Conservation (phyloP, 2,113 vertebrate species). For the Geothlypis trichas region DNA sequence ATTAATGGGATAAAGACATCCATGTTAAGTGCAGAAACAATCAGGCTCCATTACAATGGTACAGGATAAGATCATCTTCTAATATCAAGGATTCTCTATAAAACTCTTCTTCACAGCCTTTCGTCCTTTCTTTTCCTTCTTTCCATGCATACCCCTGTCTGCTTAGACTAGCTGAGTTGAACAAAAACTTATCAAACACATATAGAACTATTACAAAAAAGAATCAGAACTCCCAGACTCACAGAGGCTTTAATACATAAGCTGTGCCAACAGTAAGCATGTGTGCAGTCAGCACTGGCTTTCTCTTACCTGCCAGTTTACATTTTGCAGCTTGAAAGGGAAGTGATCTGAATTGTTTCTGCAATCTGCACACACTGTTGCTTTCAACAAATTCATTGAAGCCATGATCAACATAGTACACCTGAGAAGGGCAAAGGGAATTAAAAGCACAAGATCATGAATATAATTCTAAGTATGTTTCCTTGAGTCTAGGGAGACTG, state of each 20-base stretch:
- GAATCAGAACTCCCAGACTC: background rate
- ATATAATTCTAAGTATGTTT: background rate
- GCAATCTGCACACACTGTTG: conserved; percentile 78
- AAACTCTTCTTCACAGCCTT: background rate
- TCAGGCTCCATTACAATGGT: background rate
- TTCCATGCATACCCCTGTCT: background rate
- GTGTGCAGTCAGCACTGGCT: background rate
- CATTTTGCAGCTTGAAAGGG: conserved; percentile 90
- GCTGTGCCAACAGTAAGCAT: background rate
- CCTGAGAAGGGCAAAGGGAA: conserved; percentile 66
- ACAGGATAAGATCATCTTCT: background rate
- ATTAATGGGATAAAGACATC: background rate
- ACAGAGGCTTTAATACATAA: background rate
- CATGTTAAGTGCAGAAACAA: background rate
- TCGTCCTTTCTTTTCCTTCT: background rate
- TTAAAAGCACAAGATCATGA: background rate
- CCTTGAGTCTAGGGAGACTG: background rate
- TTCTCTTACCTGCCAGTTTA: conserved; percentile 88
- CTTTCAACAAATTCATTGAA: conserved; percentile 81
- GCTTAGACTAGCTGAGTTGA: background rate
- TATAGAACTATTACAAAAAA: background rate
- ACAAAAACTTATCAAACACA: background rate
- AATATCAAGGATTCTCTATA: background rate
- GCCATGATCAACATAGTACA: conserved; percentile 90
- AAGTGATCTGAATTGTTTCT: conserved; percentile 79